Evolutionary conservation across 2,888 invertebrate genomes (phyloP), one percentile per base, ranked within the genome.

Genomic region (Sialis lutaria): DNA sequence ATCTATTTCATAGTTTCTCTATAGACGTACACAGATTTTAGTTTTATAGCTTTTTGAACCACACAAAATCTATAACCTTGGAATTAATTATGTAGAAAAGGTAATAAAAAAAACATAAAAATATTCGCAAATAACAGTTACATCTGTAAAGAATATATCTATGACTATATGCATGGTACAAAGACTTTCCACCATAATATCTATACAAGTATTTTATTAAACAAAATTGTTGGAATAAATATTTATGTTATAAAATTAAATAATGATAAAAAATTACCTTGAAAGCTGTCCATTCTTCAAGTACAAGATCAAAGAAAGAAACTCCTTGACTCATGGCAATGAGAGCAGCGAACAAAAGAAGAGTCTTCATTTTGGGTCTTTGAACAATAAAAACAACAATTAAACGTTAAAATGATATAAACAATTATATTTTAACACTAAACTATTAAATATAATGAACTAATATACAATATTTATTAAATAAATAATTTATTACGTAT

Each of bases 281-380:
- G 57, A 61, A 67, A 33, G 62, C 49, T 37, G 53, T 53, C 67
- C 67, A 67, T 62, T 67, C 60, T 61, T 66, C 67, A 48, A 60
- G 57, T 8, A 86, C 70, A 50, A 88, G 70, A 56, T 88, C 83
- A 53, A 74, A 68, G 58, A 82, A 76, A 48, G 81, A 79, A 43
- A 86, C 73, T 5, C 83, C 82, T 45, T 74, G 72, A 33, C 69
- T 69, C 3, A 70, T 68, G 51, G 75, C 74, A 55, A 77, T 58
- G 54, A 74, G 55, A 42, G 65, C 56, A 48, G 62, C 54, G n/a
- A 73, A 55, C 40, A 69, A 49, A 37, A 72, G 32, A 13, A 72
- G 46, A 35, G 66, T 44, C 55, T 65, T 64, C 70, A 69, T 69
- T 49, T 42, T 53, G 48, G 32, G 44, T 46, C 46, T 43, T 37